phyloP scores from a whole-genome alignment of 1,140 invertebrate species.

The Cherax quadricarinatus region DNA sequence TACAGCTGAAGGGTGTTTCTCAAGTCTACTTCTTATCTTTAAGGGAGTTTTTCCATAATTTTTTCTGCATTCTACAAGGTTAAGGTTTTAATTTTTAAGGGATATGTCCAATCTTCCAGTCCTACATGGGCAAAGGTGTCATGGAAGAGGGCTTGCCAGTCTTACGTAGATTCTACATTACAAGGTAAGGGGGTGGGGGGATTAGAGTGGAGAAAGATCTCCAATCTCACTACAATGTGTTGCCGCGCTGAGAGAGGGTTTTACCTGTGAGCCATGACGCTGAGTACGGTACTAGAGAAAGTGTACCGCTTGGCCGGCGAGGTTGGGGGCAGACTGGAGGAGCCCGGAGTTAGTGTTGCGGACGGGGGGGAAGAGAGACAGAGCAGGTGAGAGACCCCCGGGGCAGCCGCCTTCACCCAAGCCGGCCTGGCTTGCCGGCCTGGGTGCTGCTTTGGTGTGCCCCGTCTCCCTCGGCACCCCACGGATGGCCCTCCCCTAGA shows the following conservation, averaged over 20 bases:
- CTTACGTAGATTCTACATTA: neutral
- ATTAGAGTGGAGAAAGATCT: neutral
- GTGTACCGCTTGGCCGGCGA: constrained; percentile 62
- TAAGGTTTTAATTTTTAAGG: neutral
- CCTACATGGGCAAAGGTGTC: neutral
- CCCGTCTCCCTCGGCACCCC: neutral
- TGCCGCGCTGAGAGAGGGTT: neutral
- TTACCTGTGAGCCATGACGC: constrained; percentile 70
- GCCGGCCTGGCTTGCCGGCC: neutral
- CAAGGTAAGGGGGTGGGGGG: neutral
- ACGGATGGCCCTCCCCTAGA: neutral
- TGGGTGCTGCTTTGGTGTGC: neutral
- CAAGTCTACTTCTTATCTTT: too few relatives aligned
- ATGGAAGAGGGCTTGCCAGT: neutral
- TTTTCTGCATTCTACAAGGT: neutral
- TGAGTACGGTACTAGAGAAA: constrained; percentile 68
- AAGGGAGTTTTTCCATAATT: neutral
- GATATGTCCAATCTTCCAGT: neutral
- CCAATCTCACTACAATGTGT: neutral
- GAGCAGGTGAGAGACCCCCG: constrained; percentile 32
- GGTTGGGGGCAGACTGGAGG: constrained; percentile 63
- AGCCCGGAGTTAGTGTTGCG: constrained; percentile 38
- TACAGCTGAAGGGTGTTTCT: too few relatives aligned
- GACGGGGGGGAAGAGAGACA: constrained; percentile 25
- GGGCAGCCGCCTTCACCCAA: neutral